Evolutionary conservation across 2,797 vertebrate species (phyloP).

Genomic region (Helarctos malayanus): DNA sequence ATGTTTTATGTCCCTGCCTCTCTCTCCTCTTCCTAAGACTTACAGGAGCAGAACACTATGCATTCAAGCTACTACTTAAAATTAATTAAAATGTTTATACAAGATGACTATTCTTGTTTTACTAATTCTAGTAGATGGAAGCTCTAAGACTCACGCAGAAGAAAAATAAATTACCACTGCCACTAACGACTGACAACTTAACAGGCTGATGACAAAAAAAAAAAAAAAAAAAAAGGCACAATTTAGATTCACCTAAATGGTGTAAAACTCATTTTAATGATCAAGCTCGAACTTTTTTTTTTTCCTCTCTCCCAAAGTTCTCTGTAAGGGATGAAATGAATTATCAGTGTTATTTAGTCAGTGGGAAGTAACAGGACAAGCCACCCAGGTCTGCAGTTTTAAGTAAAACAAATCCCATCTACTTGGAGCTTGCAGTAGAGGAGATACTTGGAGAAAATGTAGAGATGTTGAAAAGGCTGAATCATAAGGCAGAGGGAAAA

Average conservation of each 20-base stretch:
- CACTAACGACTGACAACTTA: conserved; percentile 74
- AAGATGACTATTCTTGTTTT: conserved; percentile 76
- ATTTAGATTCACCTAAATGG: conserved; percentile 75
- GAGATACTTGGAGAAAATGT: background rate
- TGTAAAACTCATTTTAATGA: conserved; percentile 72
- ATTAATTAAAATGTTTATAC: conserved; percentile 82
- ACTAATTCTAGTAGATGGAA: conserved; percentile 78
- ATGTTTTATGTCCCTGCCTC: background rate
- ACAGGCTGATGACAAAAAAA: conserved; percentile 76
- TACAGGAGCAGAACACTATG: conserved; percentile 29
- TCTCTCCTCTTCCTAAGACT: background rate
- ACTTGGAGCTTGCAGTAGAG: background rate
- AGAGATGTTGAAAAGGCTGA: background rate
- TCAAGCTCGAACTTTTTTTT: background rate
- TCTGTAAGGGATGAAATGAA: conserved; percentile 49
- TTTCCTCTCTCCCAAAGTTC: background rate
- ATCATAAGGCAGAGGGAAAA: background rate
- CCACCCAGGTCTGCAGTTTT: background rate
- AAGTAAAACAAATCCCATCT: conserved; percentile 34
- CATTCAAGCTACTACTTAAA: conserved; percentile 69
- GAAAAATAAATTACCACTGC: conserved; percentile 78
- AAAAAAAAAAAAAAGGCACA: conserved; percentile 56
- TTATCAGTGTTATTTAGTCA: conserved; percentile 55
- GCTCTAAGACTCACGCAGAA: conserved; percentile 57
- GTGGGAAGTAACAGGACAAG: background rate